phyloP scores from a whole-genome alignment of 2,888 invertebrate genomes.

The Oxystoma pomonae region DNA sequence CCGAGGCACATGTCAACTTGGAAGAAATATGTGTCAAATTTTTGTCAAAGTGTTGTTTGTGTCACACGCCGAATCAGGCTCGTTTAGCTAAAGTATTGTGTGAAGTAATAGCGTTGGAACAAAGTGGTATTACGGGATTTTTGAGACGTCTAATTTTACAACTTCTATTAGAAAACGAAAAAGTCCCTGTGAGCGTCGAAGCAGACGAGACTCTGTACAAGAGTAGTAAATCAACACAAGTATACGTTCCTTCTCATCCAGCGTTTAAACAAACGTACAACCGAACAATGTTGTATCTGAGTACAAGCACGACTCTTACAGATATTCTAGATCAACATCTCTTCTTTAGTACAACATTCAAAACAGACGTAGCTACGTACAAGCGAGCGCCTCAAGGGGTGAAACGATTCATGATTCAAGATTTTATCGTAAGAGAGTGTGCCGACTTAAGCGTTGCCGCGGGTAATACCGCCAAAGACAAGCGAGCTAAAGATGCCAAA shows the following conservation, averaged over 20 bases:
- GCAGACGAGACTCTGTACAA: constrained; percentile 47
- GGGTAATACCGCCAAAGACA: constrained; percentile 84
- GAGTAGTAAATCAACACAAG: constrained; percentile 40
- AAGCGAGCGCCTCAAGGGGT: constrained; percentile 25
- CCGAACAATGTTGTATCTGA: constrained; percentile 68
- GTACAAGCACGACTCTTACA: constrained; percentile 70
- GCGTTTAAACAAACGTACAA: constrained; percentile 69
- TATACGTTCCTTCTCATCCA: constrained; percentile 56
- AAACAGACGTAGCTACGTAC: constrained; percentile 28
- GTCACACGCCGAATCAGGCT: constrained; percentile 80
- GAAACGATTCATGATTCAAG: constrained; percentile 37
- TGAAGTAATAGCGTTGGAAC: constrained; percentile 65
- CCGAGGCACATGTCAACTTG: constrained; percentile 53
- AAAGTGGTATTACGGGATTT: constrained; percentile 76
- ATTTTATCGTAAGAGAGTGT: constrained; percentile 47
- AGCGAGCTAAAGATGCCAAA: constrained; percentile 79
- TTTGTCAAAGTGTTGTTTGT: constrained; percentile 77
- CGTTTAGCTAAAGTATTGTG: constrained; percentile 76
- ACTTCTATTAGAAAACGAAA: constrained; percentile 81
- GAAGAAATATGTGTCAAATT: constrained; percentile 79
- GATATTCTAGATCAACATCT: constrained; percentile 66
- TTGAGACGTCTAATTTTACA: constrained; percentile 82
- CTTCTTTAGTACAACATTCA: constrained; percentile 41
- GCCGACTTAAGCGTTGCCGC: constrained; percentile 70
- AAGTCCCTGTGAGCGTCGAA: constrained; percentile 69